Conservation (phyloP, 2,113 vertebrate species). For the Mus musculus region DNA sequence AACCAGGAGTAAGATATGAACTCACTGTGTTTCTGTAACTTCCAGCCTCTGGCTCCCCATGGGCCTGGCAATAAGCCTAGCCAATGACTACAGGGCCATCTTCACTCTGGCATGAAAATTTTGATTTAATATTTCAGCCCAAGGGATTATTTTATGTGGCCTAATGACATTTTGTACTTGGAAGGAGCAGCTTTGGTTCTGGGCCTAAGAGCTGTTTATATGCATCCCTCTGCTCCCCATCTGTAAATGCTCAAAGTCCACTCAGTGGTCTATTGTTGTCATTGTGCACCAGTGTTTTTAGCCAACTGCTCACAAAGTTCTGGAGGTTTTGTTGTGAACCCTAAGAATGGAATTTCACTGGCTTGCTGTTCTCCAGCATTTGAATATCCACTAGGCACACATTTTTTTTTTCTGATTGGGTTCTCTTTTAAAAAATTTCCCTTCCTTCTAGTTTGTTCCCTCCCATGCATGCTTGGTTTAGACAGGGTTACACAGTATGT, state of each 20-base stretch:
- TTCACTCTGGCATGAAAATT: background rate
- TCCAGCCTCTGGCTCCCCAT: background rate
- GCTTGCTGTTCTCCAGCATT: background rate
- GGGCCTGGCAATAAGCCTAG: background rate
- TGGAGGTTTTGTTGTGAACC: background rate
- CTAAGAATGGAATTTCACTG: background rate
- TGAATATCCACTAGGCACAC: background rate
- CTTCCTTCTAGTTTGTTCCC: background rate
- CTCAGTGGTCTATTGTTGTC: background rate
- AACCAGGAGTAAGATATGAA: background rate
- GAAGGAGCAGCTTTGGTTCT: conserved; percentile 15
- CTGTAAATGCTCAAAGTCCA: conserved; percentile 42
- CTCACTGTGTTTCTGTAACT: background rate
- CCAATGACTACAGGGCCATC: background rate
- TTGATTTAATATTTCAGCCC: background rate
- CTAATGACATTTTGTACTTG: conserved; percentile 2
- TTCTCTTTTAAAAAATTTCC: background rate
- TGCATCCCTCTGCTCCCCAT: background rate
- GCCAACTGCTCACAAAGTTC: background rate
- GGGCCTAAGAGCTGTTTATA: background rate
- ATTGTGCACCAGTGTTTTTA: too few relatives aligned
- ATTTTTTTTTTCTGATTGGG: background rate
- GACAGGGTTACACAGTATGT: background rate
- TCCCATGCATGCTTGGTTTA: accelerated
- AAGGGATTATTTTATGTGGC: background rate